A percentile compares a stretch with the other conserved stretches of the same genome.
phyloP scores from a whole-genome alignment of 2,113 vertebrate genomes.

The Semnornis frantzii region DNA sequence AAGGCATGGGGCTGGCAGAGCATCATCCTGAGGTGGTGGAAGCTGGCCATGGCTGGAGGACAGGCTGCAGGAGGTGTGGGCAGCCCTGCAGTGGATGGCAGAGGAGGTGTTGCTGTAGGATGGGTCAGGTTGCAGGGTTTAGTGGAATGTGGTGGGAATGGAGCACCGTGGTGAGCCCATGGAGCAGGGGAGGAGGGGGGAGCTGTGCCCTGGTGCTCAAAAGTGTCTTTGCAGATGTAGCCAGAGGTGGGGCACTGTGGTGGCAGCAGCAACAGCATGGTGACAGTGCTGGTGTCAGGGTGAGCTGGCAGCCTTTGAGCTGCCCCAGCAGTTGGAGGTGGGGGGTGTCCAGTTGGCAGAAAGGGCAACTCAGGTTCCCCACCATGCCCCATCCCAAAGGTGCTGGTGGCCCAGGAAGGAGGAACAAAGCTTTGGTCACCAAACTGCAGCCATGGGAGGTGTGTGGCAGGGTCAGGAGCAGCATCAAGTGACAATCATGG shows the following conservation, averaged over 20 bases:
- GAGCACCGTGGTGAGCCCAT: fast-evolving
- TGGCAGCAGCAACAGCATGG: too few species aligned
- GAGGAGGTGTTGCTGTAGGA: background rate
- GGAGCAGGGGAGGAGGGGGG: background rate
- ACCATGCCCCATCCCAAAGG: background rate
- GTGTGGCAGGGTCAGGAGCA: background rate
- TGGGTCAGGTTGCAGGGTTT: background rate
- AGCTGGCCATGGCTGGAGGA: background rate
- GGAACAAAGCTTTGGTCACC: background rate
- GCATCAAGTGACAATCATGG: conserved; percentile 45
- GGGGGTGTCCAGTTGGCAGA: background rate
- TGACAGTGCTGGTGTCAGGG: background rate
- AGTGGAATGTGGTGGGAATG: background rate
- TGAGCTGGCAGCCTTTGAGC: background rate
- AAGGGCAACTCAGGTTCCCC: background rate
- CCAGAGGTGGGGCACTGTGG: fast-evolving
- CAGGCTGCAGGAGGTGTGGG: background rate
- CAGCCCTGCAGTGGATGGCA: background rate
- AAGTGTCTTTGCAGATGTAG: background rate
- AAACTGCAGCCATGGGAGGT: background rate
- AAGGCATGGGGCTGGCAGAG: background rate
- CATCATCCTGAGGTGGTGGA: fast-evolving
- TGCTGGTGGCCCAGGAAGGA: background rate
- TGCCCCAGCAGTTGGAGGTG: fast-evolving
- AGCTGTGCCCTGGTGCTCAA: background rate